These are phyloP conservation scores for Eulemur mongoz DNA, from an alignment of 2,797 vertebrate species.

Conservation along the genomic window DNA sequence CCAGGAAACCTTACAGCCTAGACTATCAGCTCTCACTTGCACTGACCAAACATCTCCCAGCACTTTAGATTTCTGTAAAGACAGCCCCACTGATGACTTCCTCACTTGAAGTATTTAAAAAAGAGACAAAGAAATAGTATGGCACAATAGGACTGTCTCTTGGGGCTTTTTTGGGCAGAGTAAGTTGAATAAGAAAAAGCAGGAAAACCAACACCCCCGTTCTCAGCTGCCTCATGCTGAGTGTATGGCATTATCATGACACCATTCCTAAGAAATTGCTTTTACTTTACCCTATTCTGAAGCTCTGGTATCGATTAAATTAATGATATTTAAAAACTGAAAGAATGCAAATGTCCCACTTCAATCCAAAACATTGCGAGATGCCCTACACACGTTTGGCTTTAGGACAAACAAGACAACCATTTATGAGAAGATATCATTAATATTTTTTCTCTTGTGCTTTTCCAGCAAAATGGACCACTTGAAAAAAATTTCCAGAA, in stretches of 20 bases:
- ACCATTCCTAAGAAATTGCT: neutral
- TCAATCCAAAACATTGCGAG: neutral
- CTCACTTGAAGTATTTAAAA: neutral
- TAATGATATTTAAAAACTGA: neutral
- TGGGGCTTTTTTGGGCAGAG: neutral
- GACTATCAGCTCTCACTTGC: neutral
- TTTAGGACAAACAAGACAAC: neutral
- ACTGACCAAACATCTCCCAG: neutral
- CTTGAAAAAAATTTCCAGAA: neutral
- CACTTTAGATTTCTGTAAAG: neutral
- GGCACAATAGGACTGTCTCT: neutral
- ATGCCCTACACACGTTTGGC: neutral
- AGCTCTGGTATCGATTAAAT: neutral
- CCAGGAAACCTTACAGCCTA: neutral
- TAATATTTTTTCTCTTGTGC: neutral
- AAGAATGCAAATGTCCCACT: neutral
- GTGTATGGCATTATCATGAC: neutral
- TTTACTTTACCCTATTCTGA: neutral
- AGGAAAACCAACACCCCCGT: neutral
- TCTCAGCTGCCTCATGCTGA: neutral
- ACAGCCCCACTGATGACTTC: fast-evolving
- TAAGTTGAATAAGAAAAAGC: neutral
- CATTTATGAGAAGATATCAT: neutral
- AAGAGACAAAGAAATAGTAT: neutral
- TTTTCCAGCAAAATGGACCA: neutral